Base-by-base conservation (phyloP, 2,888 invertebrate species). In the Ceriagrion tenellum region DNA sequence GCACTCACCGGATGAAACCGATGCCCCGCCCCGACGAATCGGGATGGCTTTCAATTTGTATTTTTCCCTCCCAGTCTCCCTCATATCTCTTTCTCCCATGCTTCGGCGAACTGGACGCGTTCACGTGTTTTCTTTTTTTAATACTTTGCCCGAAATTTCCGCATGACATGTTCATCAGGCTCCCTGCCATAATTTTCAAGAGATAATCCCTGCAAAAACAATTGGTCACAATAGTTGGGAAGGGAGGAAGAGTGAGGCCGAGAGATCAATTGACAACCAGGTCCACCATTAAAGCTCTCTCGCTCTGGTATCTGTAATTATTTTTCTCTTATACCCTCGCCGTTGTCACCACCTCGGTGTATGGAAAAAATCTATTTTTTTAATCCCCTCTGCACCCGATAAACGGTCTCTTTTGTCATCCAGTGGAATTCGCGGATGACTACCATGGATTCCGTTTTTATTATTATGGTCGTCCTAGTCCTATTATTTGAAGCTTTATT, bases 91-190 rank as follows among this genome's bases (percentile, higher is more conserved):
- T n/a, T 69, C 69, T 69, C 4, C 26, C 69, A 47, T 47, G 47
- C 47, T 47, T 47, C 47, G 47, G 2, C 47, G 47, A 47, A 47
- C 47, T 47, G 47, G 47, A 47, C 47, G 47, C 47, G 8, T 47
- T 8, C 47, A 47, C 47, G 47, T 47, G 8, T 47, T 47, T 47
- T n/a, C n/a, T n/a, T n/a, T n/a, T n/a, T n/a, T 47, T 47, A 4
- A 47, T 47, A 47, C 8, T 47, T 47, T 8, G 4, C 47, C 47
- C 47, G 47, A 69, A 23, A 23, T 69, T 69, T 69, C 69, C 69
- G 69, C 69, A 23, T 69, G 69, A 26, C 69, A n/a, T 69, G 69
- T 69, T 69, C 69, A 69, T 69, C 69, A 69, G 69, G 69, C 69
- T 23, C 23, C 69, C 23, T 69, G 4, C 69, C 69, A n/a, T 69